Base-by-base conservation (phyloP, 2,888 invertebrate species). In the Acleris literana region DNA sequence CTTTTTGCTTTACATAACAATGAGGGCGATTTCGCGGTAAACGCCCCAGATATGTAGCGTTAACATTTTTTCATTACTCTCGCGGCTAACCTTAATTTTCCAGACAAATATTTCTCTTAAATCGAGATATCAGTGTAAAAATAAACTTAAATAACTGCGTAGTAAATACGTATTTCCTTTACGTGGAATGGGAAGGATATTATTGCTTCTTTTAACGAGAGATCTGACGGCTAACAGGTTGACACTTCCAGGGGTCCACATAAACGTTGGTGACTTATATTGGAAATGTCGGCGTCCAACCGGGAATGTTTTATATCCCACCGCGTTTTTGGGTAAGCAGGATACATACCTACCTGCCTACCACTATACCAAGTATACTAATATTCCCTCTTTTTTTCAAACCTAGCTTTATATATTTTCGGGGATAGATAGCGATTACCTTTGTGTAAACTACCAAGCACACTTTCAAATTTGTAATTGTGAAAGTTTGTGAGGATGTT, bases 51-150 rank as follows among this genome's bases (percentile, higher is more conserved):
- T 59, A 64, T 59, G 48, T 54, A 48, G 59, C 54, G 13, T 49
- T 76, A 75, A 72, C 76, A 75, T 72, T 73, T 80, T 85, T 84
- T 81, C 80, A 82, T 85, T 82, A 82, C 78, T 75, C 44, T 81
- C 73, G 76, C 73, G 65, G 71, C 73, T 72, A 75, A 77, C 77
- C 80, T 76, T 76, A 81, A 79, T 81, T 81, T 83, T 73, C 71
- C 71, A 73, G 78, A 80, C 78, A 84, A 82, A 83, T 79, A 79
- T 81, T 82, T 79, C 74, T 71, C 68, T 72, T 70, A 75, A 70
- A 69, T 56, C 68, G 57, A 71, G 70, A 70, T 48, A 64, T 71
- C 71, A 75, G 63, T 69, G 72, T 60, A 81, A 85, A 39, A 82
- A 76, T 68, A 70, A 69, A 74, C 77, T 76, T 72, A 78, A 78